Evolutionary conservation across 2,797 vertebrate genomes (phyloP).

Genomic region (Haliaeetus vocifer): DNA sequence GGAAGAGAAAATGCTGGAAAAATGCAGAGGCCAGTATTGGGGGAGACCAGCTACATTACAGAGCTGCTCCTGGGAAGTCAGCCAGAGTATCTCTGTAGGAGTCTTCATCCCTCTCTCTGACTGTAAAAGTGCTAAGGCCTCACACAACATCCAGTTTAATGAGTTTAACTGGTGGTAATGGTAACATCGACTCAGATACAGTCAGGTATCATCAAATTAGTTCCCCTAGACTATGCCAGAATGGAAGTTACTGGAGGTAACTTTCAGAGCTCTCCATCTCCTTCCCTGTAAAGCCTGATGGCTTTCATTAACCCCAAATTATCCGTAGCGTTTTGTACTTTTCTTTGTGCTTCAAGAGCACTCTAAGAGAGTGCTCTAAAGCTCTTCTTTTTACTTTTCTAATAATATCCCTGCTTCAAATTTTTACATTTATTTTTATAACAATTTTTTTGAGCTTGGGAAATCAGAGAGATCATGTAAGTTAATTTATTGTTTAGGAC

Average conservation of each 20-base stretch:
- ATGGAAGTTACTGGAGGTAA: not conserved
- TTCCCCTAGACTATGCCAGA: not conserved
- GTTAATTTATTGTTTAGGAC: not conserved
- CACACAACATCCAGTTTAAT: not conserved
- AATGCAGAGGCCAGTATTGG: slow-evolving; percentile 67
- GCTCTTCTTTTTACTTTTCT: not conserved
- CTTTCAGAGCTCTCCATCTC: not conserved
- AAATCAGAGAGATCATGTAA: not conserved
- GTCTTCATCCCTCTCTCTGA: not conserved
- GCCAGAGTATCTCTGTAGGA: slow-evolving; percentile 45
- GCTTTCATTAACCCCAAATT: not conserved
- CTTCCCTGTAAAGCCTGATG: not conserved
- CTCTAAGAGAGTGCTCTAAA: not conserved
- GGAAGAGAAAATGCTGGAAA: slow-evolving; percentile 47
- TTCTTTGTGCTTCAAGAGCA: not conserved
- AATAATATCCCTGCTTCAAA: not conserved
- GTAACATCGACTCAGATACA: not conserved
- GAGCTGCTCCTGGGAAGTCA: slow-evolving; percentile 48
- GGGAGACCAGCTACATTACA: not conserved
- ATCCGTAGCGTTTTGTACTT: not conserved
- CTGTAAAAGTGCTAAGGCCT: not conserved
- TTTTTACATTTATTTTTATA: not conserved
- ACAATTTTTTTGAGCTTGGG: not conserved
- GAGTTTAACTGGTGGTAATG: not conserved
- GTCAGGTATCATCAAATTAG: not conserved